phyloP scores from a whole-genome alignment of 2,888 invertebrate genomes.

The Leucophenga montana region DNA sequence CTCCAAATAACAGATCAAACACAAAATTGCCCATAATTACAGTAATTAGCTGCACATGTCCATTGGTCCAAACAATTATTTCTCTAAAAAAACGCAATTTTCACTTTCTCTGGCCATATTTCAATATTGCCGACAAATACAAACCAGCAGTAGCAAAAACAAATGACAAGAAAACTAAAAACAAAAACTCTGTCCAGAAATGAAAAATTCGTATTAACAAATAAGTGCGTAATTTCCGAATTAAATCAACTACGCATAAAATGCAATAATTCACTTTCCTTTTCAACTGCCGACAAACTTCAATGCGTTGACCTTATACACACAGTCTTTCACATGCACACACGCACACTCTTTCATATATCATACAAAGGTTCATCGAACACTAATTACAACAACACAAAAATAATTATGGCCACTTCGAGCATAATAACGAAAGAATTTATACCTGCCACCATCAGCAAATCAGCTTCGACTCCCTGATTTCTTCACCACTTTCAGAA shows the following conservation, averaged over 20 bases:
- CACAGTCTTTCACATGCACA: conserved; percentile 32
- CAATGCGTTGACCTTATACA: conserved; percentile 23
- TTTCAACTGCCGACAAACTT: conserved; percentile 45
- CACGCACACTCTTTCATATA: neutral
- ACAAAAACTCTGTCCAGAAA: neutral
- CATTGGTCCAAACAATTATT: neutral
- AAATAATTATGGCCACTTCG: conserved; percentile 69
- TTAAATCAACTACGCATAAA: conserved; percentile 57
- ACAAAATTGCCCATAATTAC: neutral
- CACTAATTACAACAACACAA: conserved; percentile 68
- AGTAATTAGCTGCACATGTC: neutral
- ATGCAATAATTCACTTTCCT: conserved; percentile 66
- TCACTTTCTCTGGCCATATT: conserved; percentile 31
- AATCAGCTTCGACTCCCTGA: conserved; percentile 1
- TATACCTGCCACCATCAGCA: conserved; percentile 51
- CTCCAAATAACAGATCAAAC: neutral
- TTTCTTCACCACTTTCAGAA: neutral
- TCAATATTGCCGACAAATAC: conserved; percentile 46
- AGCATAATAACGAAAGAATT: conserved; percentile 59
- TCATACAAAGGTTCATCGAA: conserved; percentile 49
- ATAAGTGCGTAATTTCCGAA: conserved; percentile 60
- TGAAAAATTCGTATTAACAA: conserved; percentile 32
- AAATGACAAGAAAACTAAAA: conserved; percentile 46
- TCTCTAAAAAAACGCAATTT: neutral
- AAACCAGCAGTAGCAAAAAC: conserved; percentile 43